Conservation (phyloP, 1,140 invertebrate species). For the Bilobella aurantiaca region DNA sequence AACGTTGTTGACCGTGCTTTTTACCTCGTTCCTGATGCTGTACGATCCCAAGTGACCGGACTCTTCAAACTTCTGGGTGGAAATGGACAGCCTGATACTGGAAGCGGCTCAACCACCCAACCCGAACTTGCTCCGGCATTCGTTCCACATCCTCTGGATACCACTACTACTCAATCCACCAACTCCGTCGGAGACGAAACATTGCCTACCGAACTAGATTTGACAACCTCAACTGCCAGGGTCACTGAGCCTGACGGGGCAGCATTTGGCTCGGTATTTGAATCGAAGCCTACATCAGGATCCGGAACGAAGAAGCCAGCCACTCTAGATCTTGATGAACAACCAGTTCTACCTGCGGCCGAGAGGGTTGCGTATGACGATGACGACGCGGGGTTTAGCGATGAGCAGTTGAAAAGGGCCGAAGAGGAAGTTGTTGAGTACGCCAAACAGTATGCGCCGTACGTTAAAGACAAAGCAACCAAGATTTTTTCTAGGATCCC, state of each 20-base stretch:
- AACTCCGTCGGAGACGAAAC: background rate
- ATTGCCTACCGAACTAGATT: background rate
- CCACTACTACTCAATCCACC: background rate
- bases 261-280: background rate
- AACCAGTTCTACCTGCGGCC: background rate
- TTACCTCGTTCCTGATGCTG: constrained; percentile 25
- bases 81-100: background rate
- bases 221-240: background rate
- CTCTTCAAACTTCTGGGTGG: constrained; percentile 29
- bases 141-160: background rate
- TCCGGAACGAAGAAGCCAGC: background rate
- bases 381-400: background rate
- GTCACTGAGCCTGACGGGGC: background rate
- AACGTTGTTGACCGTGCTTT: constrained; percentile 27
- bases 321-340: background rate
- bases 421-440: constrained; percentile 21
- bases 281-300: no score
- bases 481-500: constrained; percentile 13
- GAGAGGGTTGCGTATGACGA: background rate
- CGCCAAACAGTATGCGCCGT: constrained; percentile 21
- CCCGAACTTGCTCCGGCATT: background rate
- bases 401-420: constrained; percentile 24
- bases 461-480: constrained; percentile 22
- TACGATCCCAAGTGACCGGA: constrained; percentile 23
- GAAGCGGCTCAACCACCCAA: background rate